phyloP scores from a whole-genome alignment of 1,140 invertebrate species.

The Cherax quadricarinatus region DNA sequence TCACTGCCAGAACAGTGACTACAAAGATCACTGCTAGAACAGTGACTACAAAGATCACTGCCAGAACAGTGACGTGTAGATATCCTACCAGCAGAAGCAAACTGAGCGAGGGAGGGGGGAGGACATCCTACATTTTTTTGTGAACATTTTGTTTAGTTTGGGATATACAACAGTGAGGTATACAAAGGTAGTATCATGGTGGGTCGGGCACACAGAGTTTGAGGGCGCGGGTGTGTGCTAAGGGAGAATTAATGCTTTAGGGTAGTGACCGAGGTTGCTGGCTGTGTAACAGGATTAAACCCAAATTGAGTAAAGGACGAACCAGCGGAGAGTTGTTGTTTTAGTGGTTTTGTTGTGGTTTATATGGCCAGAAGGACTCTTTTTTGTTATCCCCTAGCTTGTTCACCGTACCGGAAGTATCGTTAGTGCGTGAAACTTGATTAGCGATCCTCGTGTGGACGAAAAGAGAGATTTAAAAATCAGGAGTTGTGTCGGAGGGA shows the following conservation, averaged over 20 bases:
- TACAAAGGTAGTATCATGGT: conserved; percentile 32
- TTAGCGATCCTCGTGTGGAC: no score
- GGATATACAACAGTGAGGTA: neutral
- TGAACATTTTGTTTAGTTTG: neutral
- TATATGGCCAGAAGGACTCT: conserved; percentile 14
- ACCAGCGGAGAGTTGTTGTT: conserved; percentile 26
- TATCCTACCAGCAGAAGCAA: neutral
- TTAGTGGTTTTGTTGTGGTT: conserved; percentile 23
- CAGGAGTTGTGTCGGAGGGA: no score
- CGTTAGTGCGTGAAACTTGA: no score
- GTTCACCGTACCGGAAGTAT: no score
- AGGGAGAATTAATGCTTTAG: conserved; percentile 52
- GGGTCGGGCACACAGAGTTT: conserved; percentile 1
- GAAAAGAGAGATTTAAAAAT: no score
- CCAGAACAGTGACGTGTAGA: neutral
- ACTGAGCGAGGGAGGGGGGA: neutral
- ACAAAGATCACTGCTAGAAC: no score
- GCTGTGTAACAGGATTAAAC: conserved; percentile 56
- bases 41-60: no score
- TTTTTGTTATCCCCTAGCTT: neutral
- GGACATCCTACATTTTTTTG: neutral
- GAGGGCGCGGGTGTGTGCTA: conserved; percentile 37
- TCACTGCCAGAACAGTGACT: no score
- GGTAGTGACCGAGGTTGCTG: conserved; percentile 55
- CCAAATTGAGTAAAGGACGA: conserved; percentile 59